Base-by-base conservation (phyloP, 2,888 invertebrate genomes). In the Cheilosia vulpina region DNA sequence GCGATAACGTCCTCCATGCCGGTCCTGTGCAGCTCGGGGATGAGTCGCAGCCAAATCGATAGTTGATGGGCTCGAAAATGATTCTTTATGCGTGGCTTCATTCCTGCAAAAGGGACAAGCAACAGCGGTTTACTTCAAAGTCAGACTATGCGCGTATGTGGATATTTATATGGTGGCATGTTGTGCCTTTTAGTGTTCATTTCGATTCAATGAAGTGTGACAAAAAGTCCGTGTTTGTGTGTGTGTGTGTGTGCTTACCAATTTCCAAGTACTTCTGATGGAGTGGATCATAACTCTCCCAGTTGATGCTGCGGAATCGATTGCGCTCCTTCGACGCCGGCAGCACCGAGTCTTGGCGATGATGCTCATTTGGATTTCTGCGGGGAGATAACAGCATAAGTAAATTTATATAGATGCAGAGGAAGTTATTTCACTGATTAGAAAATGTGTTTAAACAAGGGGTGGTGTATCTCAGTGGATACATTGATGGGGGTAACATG, bases 41-140 rank as follows among this genome's bases (percentile, higher is more conserved):
- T 96, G 7, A 98, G 94, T 6, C 98, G 96, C 9, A 98, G 93
- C 99, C 99, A 99, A 55, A 98, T 97, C 58, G 98, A 98, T 63
- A 98, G 94, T 91, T 98, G 98, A 92, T 98, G 98, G 1, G 98
- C 98, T 62, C 98, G 94, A 93, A 97, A 98, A 93, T 98, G 98
- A 91, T 98, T 97, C 91, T 97, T 97, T 93, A 97, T 94, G 83
- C 96, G 95, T 0, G 98, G 97, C 90, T 98, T 97, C 94, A 96
- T 95, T 88, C 97, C 98, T 98, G 94, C 1, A 93, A 92, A 89
- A 89, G 92, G 45, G 55, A 66, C 34, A 87, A 55, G 45, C 55
- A 45, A 55, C 4, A 17, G 17, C 9, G 17, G 17, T n/a, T 45
- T 6, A 17, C n/a, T 15, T n/a, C 27, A 6, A 6, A 6, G 31